These are phyloP conservation scores for Enchytraeus crypticus DNA, from an alignment of 2,888 invertebrate species.

Conservation along the genomic window DNA sequence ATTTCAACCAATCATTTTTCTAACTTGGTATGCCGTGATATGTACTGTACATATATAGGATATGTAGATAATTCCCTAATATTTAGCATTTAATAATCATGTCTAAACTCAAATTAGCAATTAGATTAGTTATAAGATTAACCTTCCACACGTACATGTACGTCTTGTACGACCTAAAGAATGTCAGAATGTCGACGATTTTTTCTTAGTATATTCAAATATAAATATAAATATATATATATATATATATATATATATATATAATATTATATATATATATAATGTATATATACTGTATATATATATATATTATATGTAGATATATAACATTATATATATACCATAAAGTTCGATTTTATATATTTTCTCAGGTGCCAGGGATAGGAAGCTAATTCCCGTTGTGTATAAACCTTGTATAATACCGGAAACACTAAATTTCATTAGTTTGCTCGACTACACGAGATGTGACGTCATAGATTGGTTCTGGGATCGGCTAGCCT, in stretches of 20 bases:
- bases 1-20: not conserved
- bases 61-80: not conserved
- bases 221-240: not conserved
- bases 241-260: not conserved
- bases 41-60: not conserved
- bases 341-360: too few relatives aligned
- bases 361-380: slow-evolving; percentile 36
- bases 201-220: not conserved
- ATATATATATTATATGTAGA: too few relatives aligned
- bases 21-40: not conserved
- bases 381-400: slow-evolving; percentile 40
- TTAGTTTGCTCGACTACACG: slow-evolving; percentile 37
- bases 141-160: too few relatives aligned
- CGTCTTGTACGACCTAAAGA: too few relatives aligned
- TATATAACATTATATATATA: too few relatives aligned
- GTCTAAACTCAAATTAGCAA: too few relatives aligned
- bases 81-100: too few relatives aligned
- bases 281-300: not conserved
- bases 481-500: slow-evolving; percentile 73
- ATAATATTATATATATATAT: not conserved
- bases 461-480: slow-evolving; percentile 32
- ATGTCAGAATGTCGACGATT: too few relatives aligned
- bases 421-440: slow-evolving; percentile 33
- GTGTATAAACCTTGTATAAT: slow-evolving; percentile 28
- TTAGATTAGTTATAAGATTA: too few relatives aligned